phyloP scores from a whole-genome alignment of 2,113 vertebrate species.

The Stercorarius parasiticus region DNA sequence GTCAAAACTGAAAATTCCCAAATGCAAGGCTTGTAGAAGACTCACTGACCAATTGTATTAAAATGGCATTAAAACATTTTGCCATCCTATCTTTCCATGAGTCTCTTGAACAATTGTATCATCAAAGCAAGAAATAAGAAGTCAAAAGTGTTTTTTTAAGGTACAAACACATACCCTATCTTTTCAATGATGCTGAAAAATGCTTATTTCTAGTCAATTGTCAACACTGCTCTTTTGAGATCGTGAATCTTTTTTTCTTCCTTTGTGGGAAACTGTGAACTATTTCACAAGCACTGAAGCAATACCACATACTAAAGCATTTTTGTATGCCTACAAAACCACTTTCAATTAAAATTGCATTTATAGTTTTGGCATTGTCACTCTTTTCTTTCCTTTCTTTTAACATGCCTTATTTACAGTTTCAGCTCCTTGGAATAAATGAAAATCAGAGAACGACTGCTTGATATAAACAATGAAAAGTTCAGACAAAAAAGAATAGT shows the following conservation, averaged over 20 bases:
- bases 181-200: background rate
- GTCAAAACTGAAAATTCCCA: background rate
- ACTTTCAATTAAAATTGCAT: background rate
- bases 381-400: background rate
- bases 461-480: background rate
- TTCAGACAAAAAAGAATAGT: background rate
- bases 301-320: background rate
- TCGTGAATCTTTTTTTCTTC: background rate
- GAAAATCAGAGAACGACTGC: background rate
- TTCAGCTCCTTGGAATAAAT: background rate
- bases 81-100: background rate
- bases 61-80: background rate
- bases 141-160: rapidly evolving
- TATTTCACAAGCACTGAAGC: background rate
- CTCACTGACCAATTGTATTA: background rate
- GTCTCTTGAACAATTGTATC: background rate
- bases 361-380: background rate
- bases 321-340: background rate
- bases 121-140: background rate
- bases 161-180: background rate
- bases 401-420: background rate
- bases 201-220: background rate
- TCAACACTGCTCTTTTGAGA: background rate
- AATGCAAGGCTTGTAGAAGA: background rate
- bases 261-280: background rate